Evolutionary conservation across 2,888 invertebrate species (phyloP), one percentile per base, ranked within the genome.

Genomic region (Meliscaeva auricollis): DNA sequence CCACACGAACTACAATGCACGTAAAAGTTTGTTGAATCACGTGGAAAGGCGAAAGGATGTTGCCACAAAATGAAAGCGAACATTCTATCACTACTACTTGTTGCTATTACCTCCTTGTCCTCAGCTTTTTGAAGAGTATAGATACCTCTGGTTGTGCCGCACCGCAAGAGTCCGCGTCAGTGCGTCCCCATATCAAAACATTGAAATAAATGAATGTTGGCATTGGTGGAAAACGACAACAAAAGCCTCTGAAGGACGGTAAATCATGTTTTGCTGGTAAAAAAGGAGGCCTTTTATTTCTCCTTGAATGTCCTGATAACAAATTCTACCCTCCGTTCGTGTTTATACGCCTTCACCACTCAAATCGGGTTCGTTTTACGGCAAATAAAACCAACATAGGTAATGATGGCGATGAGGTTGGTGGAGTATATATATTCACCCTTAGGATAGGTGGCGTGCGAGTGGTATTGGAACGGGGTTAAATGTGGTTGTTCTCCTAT

Each of bases 341-440:
- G 20, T 38, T 38, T 20, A n/a, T n/a, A n/a, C 35, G 32, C 26
- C 13, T 38, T 50, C 5, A 50, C 20, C 35, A 38, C 50, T 66
- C 8, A 66, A 66, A 66, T 78, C 66, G 73, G 78, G 74, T 83
- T 83, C 79, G 73, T 83, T 83, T 83, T 79, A 79, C 83, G 83
- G 73, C 52, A 83, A 79, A 83, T 83, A 64, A 74, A 83, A 74
- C 79, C 79, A 74, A 78, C 26, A 58, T 50, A 56, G 3, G 17
- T 11, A 35, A 35, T 1, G 17, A 3, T 38, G 35, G 13, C 2
- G 5, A n/a, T n/a, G 58, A 0, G 13, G 35, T 3, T 50, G 5
- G 48, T 26, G 26, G 26, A 26, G 26, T 26, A 26, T 26, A 26
- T 26, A 26, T 26, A 26, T 38, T 9, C 13, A 38, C 13, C 13